phyloP scores from a whole-genome alignment of 35 echinoderm and acorn worm species.

The Hemicentrotus pulcherrimus region DNA sequence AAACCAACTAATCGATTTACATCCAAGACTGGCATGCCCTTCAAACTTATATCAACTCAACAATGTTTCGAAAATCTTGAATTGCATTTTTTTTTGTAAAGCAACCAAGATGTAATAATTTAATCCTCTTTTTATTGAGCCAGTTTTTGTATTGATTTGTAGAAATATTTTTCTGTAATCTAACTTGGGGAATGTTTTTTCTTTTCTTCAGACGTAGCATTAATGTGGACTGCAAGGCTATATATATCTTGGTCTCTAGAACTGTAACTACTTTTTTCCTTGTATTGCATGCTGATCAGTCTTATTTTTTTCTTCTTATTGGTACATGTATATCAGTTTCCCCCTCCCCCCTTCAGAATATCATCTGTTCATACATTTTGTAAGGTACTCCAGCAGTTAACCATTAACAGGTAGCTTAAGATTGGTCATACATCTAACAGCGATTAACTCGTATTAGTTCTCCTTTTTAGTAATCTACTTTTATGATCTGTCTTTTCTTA shows the following conservation, averaged over 20 bases:
- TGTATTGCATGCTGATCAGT: neutral
- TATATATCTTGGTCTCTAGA: conserved; percentile 17
- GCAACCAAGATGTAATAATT: conserved; percentile 3
- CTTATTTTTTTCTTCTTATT: neutral
- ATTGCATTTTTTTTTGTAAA: neutral
- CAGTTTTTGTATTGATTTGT: conserved; percentile 16
- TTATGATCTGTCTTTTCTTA: neutral
- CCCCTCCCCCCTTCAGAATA: neutral
- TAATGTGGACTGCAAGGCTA: conserved; percentile 39
- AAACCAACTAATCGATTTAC: too few species aligned
- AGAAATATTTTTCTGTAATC: conserved; percentile 21
- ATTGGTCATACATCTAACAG: too few species aligned
- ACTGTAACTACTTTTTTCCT: neutral
- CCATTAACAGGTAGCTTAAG: neutral
- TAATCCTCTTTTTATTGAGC: conserved; percentile 27
- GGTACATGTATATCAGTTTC: neutral
- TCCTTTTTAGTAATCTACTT: too few species aligned
- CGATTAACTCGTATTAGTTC: too few species aligned
- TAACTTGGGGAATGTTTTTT: conserved; percentile 3
- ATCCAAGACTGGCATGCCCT: too few species aligned
- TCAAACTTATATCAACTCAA: neutral
- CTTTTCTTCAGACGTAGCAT: neutral
- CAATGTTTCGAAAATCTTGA: neutral
- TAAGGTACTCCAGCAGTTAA: neutral
- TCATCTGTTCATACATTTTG: neutral